Evolutionary conservation across 2,888 invertebrate genomes (phyloP), one percentile per base, ranked within the genome.

Genomic region (Limnephilus marmoratus): DNA sequence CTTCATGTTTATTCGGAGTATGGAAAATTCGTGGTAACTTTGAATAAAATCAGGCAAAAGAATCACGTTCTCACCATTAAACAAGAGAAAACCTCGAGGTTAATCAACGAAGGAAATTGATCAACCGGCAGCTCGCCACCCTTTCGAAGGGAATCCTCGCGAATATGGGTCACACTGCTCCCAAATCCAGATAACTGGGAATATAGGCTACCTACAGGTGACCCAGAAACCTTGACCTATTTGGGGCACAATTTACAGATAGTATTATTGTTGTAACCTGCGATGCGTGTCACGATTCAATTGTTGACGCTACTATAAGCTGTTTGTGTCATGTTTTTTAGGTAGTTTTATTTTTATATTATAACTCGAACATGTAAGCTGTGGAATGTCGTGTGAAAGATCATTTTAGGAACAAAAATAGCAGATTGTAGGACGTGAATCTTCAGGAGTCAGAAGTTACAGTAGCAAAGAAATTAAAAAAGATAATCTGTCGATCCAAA

Each of bases 161-260:
- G 82, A 83, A 83, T 83, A 31, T 31, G 82, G 82, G 82, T 83
- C 82, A 83, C 31, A 31, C 34, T 82, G 31, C 82, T 83, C 31
- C 31, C 34, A 24, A 31, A 83, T 34, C 82, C 34, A 83, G 34
- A 83, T 34, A 83, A 34, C 82, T 83, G 82, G 41, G 86, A 86
- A 90, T 45, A 29, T 83, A 82, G 90, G 83, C 83, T 90, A 68
- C n/a, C 68, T 68, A 53, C 85, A 83, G 90, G 82, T 90, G 31
- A 90, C 49, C 49, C 24, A 31, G 45, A 82, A 45, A n/a, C 86
- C 90, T 90, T 90, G 90, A 90, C 90, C 90, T 82, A 90, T 81
- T 41, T 90, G 15, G 45, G 18, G 34, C 82, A 34, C 82, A 31
- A 31, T n/a, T 68, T 68, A 68, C 68, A 68, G 68, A 68, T 68